Evolutionary conservation across 2,113 vertebrate species (phyloP).

Genomic region (Regulus satrapa): DNA sequence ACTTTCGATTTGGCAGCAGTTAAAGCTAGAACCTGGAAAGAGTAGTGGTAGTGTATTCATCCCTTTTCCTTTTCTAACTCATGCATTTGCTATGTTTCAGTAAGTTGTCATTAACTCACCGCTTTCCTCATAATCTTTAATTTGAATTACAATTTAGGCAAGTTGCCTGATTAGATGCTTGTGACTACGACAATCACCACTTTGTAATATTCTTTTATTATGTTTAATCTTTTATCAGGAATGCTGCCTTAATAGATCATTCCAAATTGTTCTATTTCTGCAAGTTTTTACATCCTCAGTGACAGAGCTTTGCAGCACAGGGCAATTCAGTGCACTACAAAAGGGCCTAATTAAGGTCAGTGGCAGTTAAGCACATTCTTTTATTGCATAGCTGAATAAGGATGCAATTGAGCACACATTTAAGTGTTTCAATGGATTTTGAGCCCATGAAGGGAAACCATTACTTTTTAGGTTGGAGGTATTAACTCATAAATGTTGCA

Average conservation of each 20-base stretch:
- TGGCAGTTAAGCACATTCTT: background rate
- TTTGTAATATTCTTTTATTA: background rate
- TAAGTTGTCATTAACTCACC: background rate
- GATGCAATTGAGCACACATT: background rate
- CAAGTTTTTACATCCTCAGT: background rate
- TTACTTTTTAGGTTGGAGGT: background rate
- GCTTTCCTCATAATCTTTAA: background rate
- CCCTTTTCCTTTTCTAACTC: background rate
- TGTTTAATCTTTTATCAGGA: background rate
- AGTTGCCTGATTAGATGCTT: background rate
- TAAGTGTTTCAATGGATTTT: background rate
- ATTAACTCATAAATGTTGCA: background rate
- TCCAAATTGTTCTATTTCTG: background rate
- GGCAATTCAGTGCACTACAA: background rate
- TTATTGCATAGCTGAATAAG: background rate
- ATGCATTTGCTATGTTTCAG: background rate
- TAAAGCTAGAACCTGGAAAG: background rate
- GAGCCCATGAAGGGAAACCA: background rate
- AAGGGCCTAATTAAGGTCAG: background rate
- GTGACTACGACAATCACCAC: background rate
- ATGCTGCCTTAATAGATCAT: background rate
- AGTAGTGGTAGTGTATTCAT: background rate
- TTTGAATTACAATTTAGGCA: background rate
- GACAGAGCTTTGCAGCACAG: background rate
- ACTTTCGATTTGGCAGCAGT: background rate